Evolutionary conservation across 2,888 invertebrate species (phyloP).

Genomic region (Sminthurinus aureus): DNA sequence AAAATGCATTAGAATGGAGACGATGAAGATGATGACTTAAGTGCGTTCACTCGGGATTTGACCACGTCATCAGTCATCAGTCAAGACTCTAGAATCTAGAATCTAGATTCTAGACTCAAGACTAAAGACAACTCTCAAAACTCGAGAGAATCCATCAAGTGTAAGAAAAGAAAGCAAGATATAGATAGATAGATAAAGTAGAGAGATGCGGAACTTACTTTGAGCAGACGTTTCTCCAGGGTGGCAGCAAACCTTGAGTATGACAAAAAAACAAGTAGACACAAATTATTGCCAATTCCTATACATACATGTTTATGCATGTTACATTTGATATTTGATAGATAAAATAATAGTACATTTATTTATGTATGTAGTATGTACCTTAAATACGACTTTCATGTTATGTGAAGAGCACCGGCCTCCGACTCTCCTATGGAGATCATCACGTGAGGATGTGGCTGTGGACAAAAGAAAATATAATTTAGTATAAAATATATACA

Average conservation of each 20-base stretch:
- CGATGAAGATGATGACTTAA: constrained; percentile 25
- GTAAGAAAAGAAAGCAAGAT: too few species aligned
- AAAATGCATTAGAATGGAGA: neutral
- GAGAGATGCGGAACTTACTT: constrained; percentile 62
- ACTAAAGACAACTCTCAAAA: neutral
- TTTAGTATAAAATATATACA: too few species aligned
- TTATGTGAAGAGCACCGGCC: constrained; percentile 91
- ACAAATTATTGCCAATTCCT: too few species aligned
- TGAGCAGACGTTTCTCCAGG: constrained; percentile 70
- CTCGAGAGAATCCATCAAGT: too few species aligned
- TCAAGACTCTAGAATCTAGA: too few species aligned
- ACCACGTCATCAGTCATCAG: constrained; percentile 47
- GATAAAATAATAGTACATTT: too few species aligned
- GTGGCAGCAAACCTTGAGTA: constrained; percentile 92
- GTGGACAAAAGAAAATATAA: constrained; percentile 58
- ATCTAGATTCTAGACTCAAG: too few species aligned
- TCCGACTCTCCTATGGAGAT: constrained; percentile 88
- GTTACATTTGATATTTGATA: too few species aligned
- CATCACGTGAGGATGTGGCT: constrained; percentile 92
- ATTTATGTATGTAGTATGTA: too few species aligned
- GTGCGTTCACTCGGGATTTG: constrained; percentile 48
- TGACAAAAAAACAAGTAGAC: constrained; percentile 66
- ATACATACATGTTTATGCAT: too few species aligned
- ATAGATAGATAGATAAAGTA: neutral
- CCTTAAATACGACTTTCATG: constrained; percentile 94